Percentiles rank a stretch among this genome's conserved stretches.
These are phyloP conservation scores for Lepilemur septentrionalis DNA, from an alignment of 2,797 vertebrate genomes.

Conservation along the genomic window DNA sequence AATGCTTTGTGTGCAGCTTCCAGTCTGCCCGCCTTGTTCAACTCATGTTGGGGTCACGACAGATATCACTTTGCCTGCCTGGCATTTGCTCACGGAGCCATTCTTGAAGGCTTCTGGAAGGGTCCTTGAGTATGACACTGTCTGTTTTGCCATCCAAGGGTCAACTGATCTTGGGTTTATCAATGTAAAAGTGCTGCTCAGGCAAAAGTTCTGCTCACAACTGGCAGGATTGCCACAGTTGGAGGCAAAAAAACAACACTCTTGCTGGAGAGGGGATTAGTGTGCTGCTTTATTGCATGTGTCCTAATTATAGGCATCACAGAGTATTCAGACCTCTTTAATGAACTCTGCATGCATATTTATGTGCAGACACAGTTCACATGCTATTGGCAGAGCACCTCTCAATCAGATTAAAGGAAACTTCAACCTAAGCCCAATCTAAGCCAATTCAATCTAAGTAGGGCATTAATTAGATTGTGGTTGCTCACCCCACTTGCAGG, in stretches of 20 bases:
- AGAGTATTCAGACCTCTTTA: background rate
- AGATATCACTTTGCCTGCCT: slow-evolving; percentile 19
- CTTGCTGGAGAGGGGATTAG: background rate
- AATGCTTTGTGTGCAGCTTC: slow-evolving; percentile 81
- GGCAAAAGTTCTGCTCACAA: background rate
- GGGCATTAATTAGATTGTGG: background rate
- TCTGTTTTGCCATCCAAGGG: background rate
- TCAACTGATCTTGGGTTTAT: background rate
- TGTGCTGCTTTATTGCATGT: background rate
- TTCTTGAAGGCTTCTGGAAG: slow-evolving; percentile 28
- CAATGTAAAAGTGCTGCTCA: background rate
- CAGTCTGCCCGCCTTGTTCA: slow-evolving; percentile 72
- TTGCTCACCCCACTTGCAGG: background rate
- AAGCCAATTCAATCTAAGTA: background rate
- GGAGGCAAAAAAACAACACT: background rate
- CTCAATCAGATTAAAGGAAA: background rate
- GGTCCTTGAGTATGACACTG: background rate
- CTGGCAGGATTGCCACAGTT: background rate
- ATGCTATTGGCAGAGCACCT: background rate
- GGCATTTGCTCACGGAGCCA: slow-evolving; percentile 7
- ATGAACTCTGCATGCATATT: background rate
- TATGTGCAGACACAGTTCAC: background rate
- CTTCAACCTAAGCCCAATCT: background rate
- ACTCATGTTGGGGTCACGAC: slow-evolving; percentile 63
- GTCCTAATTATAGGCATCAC: background rate